These are phyloP conservation scores for Chiloscyllium punctatum DNA, from an alignment of 2,797 vertebrate species.

Conservation along the genomic window DNA sequence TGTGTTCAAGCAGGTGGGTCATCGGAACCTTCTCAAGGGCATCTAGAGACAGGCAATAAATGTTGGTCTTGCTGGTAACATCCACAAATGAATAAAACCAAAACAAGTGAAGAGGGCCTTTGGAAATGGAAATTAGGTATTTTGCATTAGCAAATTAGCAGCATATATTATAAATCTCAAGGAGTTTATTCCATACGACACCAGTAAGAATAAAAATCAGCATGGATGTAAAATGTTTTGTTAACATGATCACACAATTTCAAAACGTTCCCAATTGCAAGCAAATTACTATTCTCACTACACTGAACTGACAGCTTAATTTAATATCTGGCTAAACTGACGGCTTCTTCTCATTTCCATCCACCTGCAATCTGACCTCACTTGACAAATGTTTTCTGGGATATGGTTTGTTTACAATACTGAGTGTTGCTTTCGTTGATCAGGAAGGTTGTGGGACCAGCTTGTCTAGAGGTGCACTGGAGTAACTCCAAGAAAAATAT, in stretches of 20 bases:
- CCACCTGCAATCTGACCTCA: background rate
- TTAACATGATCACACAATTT: background rate
- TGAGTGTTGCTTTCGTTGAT: conserved; percentile 9
- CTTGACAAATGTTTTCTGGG: background rate
- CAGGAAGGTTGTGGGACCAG: conserved; percentile 20
- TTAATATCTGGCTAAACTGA: background rate
- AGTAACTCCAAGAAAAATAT: conserved; percentile 20
- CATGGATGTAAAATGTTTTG: background rate
- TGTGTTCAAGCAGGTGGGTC: background rate
- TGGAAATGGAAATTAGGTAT: background rate
- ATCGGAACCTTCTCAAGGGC: background rate
- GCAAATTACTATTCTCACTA: background rate
- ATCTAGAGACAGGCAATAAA: background rate
- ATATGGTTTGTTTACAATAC: conserved; percentile 27
- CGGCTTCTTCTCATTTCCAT: background rate
- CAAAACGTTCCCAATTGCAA: background rate
- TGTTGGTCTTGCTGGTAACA: background rate
- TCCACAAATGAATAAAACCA: background rate
- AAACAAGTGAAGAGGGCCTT: background rate
- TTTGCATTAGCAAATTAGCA: background rate
- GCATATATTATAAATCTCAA: too few relatives aligned
- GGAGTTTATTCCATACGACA: background rate
- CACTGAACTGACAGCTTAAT: background rate
- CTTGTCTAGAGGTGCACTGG: background rate
- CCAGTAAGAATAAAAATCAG: background rate